A percentile compares a stretch with the other conserved stretches of the same genome.
Evolutionary conservation across 2,113 vertebrate genomes (phyloP).

Genomic region (Mohoua ochrocephala): DNA sequence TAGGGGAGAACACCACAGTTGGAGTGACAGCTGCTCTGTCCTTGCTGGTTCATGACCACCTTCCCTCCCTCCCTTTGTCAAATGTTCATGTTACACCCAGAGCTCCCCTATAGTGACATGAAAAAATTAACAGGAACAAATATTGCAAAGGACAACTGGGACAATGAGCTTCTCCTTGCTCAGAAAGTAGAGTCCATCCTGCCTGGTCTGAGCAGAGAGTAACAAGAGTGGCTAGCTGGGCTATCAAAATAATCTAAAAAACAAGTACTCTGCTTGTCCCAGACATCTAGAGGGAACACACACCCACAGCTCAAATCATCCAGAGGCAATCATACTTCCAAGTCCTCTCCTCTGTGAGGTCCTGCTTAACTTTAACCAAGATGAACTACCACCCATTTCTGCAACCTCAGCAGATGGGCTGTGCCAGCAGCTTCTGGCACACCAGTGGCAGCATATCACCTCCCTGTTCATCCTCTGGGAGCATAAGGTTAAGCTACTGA

Average conservation of each 20-base stretch:
- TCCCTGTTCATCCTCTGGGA: neutral
- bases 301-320: neutral
- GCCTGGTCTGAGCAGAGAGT: neutral
- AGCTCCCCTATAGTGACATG: neutral
- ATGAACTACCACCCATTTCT: neutral
- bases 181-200: neutral
- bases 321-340: neutral
- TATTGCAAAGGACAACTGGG: neutral
- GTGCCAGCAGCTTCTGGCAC: neutral
- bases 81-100: neutral
- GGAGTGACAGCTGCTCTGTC: neutral
- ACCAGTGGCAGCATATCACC: neutral
- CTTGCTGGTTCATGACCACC: neutral
- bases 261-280: neutral
- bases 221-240: neutral
- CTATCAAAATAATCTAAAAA: neutral
- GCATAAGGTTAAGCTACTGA: neutral
- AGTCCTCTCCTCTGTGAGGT: neutral
- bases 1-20: conserved; percentile 37
- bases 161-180: neutral
- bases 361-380: neutral
- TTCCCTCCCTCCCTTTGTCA: neutral
- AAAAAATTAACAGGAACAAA: neutral
- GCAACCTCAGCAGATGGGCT: neutral
- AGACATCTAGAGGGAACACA: neutral